Percentiles rank a stretch among this genome's conserved stretches.
phyloP scores from a whole-genome alignment of 2,888 invertebrate genomes.

The Agrochola lota region DNA sequence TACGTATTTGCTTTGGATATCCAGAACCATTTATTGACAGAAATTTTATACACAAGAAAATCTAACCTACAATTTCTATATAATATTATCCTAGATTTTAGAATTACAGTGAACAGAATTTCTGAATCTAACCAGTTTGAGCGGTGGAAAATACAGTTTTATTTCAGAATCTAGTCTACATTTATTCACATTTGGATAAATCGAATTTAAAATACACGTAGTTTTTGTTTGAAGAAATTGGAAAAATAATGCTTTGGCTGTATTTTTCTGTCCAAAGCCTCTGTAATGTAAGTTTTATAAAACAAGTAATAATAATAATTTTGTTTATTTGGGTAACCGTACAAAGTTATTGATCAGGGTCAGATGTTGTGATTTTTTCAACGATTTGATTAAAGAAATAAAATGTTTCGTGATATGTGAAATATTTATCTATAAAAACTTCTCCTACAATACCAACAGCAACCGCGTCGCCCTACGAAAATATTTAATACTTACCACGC shows the following conservation, averaged over 20 bases:
- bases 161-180: background rate
- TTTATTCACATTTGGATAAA: slow-evolving; percentile 9
- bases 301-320: background rate
- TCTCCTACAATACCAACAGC: background rate
- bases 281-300: background rate
- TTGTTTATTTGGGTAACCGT: background rate
- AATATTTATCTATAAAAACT: slow-evolving; percentile 2
- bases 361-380: background rate
- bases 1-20: background rate
- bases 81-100: slow-evolving; percentile 9
- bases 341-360: background rate
- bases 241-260: background rate
- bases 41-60: slow-evolving; percentile 17
- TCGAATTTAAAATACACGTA: slow-evolving; percentile 1
- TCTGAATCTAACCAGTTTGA: slow-evolving; percentile 28
- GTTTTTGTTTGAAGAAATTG: background rate
- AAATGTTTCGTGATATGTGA: background rate
- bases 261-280: background rate
- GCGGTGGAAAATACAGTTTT: background rate
- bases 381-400: too few species aligned
- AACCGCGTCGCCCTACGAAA: background rate
- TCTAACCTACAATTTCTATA: background rate
- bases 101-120: slow-evolving; percentile 18
- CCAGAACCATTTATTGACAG: background rate
- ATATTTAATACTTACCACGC: slow-evolving; percentile 4